phyloP scores from a whole-genome alignment of 2,113 vertebrate genomes.

The Meleagris gallopavo region DNA sequence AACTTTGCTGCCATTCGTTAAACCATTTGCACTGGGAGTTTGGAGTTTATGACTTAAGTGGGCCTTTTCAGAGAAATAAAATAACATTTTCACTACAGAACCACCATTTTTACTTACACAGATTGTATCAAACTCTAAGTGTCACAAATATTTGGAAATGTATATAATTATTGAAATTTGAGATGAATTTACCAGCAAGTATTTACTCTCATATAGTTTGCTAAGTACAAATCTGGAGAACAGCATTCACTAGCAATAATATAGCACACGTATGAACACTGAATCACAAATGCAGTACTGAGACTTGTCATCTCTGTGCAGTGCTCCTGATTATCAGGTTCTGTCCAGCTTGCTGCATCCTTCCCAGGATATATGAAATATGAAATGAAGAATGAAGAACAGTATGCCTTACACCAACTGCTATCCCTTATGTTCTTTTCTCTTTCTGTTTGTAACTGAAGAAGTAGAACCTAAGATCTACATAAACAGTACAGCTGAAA shows the following conservation, averaged over 20 bases:
- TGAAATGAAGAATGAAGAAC: constrained; percentile 23
- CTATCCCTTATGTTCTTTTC: not conserved
- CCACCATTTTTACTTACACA: constrained; percentile 29
- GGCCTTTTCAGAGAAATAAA: constrained; percentile 51
- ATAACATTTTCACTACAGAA: constrained; percentile 3
- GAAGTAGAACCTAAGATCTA: constrained; percentile 35
- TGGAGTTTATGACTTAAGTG: constrained; percentile 51
- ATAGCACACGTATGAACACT: not conserved
- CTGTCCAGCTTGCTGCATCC: not conserved
- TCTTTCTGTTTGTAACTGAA: not conserved
- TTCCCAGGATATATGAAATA: constrained; percentile 11
- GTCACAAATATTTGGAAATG: constrained; percentile 23
- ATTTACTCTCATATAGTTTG: not conserved
- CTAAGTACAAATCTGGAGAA: not conserved
- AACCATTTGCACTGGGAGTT: constrained; percentile 19
- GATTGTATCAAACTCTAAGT: constrained; percentile 63
- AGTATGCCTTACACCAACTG: not conserved
- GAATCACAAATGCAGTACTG: constrained; percentile 30
- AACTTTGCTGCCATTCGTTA: constrained; percentile 32
- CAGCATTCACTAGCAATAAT: not conserved
- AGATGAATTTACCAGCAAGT: not conserved
- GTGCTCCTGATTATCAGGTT: constrained; percentile 16
- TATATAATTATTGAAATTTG: not conserved
- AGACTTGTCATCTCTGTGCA: constrained; percentile 11
- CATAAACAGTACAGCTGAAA: constrained; percentile 9